Evolutionary conservation across 1,140 invertebrate genomes (phyloP).

Genomic region (Psix sp.): DNA sequence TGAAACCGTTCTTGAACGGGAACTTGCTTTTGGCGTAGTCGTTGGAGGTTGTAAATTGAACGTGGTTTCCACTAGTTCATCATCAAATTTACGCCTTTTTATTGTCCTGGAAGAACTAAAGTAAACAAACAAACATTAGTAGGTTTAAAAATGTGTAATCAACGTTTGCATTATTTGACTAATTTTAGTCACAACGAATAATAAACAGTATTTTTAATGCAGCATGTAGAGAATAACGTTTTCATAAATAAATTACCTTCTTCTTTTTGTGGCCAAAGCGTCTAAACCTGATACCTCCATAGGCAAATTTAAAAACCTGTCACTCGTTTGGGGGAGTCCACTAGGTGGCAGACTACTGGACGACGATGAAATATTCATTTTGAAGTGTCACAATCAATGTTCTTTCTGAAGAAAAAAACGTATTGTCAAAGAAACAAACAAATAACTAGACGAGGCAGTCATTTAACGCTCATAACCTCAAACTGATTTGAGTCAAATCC

Average conservation of each 20-base stretch:
- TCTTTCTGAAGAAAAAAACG: not conserved
- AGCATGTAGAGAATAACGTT: slow-evolving; percentile 11
- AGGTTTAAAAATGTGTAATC: not conserved
- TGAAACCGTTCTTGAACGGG: slow-evolving; percentile 77
- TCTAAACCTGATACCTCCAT: slow-evolving; percentile 67
- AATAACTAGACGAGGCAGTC: too few species aligned
- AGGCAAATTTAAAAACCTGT: slow-evolving; percentile 69
- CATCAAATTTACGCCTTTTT: slow-evolving; percentile 96
- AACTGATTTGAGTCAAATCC: too few species aligned
- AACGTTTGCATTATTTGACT: too few species aligned
- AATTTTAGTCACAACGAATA: not conserved
- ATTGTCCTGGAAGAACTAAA: slow-evolving; percentile 92
- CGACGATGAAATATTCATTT: slow-evolving; percentile 57
- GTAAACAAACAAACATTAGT: not conserved
- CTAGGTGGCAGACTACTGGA: slow-evolving; percentile 63
- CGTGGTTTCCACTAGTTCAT: slow-evolving; percentile 91
- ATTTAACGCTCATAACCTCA: too few species aligned
- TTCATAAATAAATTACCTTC: slow-evolving; percentile 65
- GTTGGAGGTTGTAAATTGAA: slow-evolving; percentile 85
- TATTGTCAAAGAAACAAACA: not conserved
- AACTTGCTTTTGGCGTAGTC: slow-evolving; percentile 79
- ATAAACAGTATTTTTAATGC: not conserved
- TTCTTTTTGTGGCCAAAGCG: slow-evolving; percentile 71
- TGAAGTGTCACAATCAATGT: slow-evolving; percentile 1
- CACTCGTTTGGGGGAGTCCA: slow-evolving; percentile 61